Percentiles rank a stretch among this genome's conserved stretches.
Evolutionary conservation across 2,797 vertebrate genomes (phyloP).

Genomic region (Garrulus glandarius): DNA sequence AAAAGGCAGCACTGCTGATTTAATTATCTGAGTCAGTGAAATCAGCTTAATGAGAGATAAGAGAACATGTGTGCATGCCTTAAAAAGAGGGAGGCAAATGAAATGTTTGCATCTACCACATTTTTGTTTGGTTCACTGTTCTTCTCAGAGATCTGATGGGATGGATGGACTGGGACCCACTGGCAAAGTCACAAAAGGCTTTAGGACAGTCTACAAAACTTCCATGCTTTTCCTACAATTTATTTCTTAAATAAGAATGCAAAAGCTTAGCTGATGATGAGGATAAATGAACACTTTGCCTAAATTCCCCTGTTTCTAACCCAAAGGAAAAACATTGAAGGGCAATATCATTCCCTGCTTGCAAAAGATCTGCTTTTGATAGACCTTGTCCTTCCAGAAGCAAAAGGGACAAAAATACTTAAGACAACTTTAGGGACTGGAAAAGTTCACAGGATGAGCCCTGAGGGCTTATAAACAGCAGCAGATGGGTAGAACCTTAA

Average conservation of each 20-base stretch:
- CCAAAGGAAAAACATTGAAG: neutral
- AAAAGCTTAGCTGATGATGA: neutral
- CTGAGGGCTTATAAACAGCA: neutral
- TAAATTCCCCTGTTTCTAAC: neutral
- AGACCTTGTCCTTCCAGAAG: neutral
- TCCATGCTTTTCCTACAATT: neutral
- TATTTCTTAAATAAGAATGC: neutral
- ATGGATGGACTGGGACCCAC: neutral
- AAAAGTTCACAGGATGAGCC: neutral
- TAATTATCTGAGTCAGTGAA: neutral
- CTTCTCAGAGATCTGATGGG: neutral
- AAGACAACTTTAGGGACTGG: neutral
- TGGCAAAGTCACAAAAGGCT: neutral
- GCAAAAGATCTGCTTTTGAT: neutral
- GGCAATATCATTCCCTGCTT: neutral
- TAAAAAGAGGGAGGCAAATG: neutral
- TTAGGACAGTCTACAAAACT: neutral
- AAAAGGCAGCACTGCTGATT: neutral
- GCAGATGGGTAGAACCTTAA: constrained; percentile 11
- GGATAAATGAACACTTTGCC: neutral
- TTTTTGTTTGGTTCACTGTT: neutral
- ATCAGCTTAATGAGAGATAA: neutral
- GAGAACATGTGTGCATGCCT: neutral
- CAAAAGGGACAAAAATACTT: neutral
- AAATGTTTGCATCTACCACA: neutral